Evolutionary conservation across 2,888 invertebrate genomes (phyloP).

Genomic region (Saturnia pavonia): DNA sequence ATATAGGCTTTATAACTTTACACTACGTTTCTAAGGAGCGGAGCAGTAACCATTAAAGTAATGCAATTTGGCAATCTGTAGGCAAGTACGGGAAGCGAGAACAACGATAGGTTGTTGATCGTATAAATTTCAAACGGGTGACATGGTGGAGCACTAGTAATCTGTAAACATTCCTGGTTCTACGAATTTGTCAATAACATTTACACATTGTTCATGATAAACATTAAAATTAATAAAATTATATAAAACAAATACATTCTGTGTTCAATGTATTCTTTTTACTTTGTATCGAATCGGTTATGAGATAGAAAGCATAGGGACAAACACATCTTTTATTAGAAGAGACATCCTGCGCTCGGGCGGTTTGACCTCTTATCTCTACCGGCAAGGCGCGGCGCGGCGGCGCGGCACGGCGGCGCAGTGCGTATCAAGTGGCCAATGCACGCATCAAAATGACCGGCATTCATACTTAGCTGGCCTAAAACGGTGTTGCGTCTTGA

Average conservation of each 20-base stretch:
- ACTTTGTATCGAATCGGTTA: slow-evolving; percentile 32
- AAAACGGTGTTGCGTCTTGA: slow-evolving; percentile 30
- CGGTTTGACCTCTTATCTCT: slow-evolving; percentile 70
- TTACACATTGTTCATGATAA: no score
- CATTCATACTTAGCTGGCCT: slow-evolving; percentile 39
- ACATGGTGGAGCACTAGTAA: no score
- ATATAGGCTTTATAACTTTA: no score
- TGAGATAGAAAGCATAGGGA: slow-evolving; percentile 33
- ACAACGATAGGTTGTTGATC: no score
- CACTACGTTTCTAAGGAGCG: no score
- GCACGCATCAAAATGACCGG: slow-evolving; percentile 53
- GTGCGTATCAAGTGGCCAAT: slow-evolving; percentile 52
- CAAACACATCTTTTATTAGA: slow-evolving; percentile 63
- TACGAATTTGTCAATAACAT: no score
- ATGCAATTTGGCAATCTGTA: no score
- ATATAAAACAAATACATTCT: slow-evolving; percentile 4
- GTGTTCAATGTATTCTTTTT: slow-evolving; percentile 25
- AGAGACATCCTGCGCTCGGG: slow-evolving; percentile 59
- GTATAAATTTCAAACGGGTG: no score
- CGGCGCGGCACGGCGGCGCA: no score
- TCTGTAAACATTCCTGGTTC: no score
- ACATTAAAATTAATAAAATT: neutral
- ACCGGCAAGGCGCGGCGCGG: slow-evolving; percentile 25
- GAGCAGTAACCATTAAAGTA: no score
- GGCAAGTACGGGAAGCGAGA: no score